phyloP scores from a whole-genome alignment of 37 sponge, comb jelly and placozoan species.

The Bolinopsis microptera region DNA sequence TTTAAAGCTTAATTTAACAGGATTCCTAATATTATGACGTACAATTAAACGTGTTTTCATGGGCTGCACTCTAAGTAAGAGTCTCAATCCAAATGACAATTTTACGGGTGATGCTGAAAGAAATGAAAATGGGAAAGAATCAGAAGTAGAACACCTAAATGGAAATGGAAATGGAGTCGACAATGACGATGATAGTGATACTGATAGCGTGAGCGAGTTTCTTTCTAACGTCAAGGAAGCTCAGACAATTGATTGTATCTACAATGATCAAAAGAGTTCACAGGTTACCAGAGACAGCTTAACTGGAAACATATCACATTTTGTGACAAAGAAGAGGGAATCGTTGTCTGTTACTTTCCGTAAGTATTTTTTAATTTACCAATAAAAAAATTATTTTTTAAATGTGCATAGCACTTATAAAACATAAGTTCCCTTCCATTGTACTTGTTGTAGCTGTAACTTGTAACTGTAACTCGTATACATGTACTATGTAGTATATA shows the following conservation, averaged over 20 bases:
- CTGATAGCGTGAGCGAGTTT: slow-evolving; percentile 1
- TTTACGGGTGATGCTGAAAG: background rate
- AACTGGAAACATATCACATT: background rate
- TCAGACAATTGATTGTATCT: background rate
- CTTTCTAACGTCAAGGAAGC: background rate
- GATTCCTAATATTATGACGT: no score
- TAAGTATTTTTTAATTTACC: slow-evolving; percentile 15
- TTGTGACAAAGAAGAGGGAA: background rate
- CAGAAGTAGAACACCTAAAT: background rate
- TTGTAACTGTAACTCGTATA: no score
- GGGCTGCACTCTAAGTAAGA: background rate
- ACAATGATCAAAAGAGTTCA: background rate
- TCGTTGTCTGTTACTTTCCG: background rate
- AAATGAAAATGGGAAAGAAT: background rate
- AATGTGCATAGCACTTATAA: no score
- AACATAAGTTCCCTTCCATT: no score
- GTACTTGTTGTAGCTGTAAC: no score
- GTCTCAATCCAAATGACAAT: background rate
- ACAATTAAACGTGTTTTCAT: no score
- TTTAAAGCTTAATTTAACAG: no score
- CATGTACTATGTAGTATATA: no score
- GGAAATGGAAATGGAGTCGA: background rate
- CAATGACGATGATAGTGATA: background rate
- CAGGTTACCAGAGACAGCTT: background rate
- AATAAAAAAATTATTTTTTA: no score